Conservation (phyloP, 1,140 invertebrate species). For the Luehdorfia chinensis region DNA sequence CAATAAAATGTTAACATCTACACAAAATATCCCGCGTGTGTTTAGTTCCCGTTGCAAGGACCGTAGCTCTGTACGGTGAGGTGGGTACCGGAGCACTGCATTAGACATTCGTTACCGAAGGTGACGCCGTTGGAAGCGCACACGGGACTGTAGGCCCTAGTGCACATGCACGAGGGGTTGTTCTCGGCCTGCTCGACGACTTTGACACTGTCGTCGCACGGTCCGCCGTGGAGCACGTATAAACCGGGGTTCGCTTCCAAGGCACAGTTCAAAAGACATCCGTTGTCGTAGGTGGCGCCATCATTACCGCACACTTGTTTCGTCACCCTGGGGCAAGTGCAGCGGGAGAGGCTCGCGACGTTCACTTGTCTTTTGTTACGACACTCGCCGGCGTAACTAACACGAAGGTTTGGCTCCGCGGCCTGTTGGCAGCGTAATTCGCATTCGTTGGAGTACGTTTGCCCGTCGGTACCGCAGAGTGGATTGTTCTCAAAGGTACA, state of each 20-base stretch:
- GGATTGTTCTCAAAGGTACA: conserved; percentile 25
- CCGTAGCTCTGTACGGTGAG: conserved; percentile 19
- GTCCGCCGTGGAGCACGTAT: neutral
- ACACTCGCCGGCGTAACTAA: conserved; percentile 18
- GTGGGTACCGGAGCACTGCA: conserved; percentile 21
- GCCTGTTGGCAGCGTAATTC: conserved; percentile 20
- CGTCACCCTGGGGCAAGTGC: conserved; percentile 11
- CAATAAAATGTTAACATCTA: no score
- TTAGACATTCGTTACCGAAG: conserved; percentile 25
- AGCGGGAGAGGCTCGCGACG: neutral
- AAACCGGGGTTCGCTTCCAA: neutral
- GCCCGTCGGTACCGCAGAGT: conserved; percentile 26
- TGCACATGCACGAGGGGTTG: conserved; percentile 23
- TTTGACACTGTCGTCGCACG: conserved; percentile 17
- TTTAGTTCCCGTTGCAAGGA: no score
- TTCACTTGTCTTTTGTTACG: neutral
- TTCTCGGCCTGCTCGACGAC: conserved; percentile 22
- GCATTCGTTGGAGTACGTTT: conserved; percentile 29
- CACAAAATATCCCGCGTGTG: no score
- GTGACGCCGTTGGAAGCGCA: conserved; percentile 31
- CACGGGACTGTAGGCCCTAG: conserved; percentile 23
- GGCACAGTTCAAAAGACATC: conserved; percentile 21
- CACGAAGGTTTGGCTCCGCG: neutral
- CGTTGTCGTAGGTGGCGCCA: conserved; percentile 25
- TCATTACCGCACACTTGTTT: conserved; percentile 27